A percentile compares a stretch with the other conserved stretches of the same genome.
Evolutionary conservation across 1,140 invertebrate species (phyloP).

Genomic region (Bombus picipes): DNA sequence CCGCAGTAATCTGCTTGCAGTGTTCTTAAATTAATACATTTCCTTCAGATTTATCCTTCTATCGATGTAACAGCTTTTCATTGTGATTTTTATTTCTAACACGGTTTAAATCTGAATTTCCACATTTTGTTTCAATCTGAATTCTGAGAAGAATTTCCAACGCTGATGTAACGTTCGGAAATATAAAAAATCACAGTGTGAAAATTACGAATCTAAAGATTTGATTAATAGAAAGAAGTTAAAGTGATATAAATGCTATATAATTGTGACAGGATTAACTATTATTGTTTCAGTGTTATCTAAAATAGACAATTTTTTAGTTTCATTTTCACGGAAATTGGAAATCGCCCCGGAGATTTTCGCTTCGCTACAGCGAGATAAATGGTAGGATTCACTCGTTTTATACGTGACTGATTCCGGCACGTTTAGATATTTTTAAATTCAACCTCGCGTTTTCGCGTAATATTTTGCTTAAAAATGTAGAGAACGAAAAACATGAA

Average conservation of each 20-base stretch:
- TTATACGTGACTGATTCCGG: not conserved
- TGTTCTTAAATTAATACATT: not conserved
- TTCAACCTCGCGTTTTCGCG: not conserved
- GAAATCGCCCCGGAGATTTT: no score
- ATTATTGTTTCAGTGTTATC: no score
- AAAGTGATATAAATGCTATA: no score
- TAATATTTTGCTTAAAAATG: not conserved
- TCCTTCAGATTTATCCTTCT: not conserved
- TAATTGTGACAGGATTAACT: no score
- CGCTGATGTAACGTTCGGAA: no score
- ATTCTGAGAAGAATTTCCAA: not conserved
- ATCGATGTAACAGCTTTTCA: not conserved
- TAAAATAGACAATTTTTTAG: no score
- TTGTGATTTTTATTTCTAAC: not conserved
- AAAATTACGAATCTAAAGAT: no score
- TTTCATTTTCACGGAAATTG: no score
- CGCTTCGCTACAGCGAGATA: no score
- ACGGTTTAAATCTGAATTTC: not conserved
- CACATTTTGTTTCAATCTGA: not conserved
- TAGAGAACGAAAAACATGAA: not conserved
- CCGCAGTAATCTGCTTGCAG: not conserved
- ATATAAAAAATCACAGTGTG: no score
- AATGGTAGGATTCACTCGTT: not conserved
- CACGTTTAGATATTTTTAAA: not conserved
- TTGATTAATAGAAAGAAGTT: no score